Base-by-base conservation (phyloP, 1,140 invertebrate genomes). In the Lepidostoma basale region DNA sequence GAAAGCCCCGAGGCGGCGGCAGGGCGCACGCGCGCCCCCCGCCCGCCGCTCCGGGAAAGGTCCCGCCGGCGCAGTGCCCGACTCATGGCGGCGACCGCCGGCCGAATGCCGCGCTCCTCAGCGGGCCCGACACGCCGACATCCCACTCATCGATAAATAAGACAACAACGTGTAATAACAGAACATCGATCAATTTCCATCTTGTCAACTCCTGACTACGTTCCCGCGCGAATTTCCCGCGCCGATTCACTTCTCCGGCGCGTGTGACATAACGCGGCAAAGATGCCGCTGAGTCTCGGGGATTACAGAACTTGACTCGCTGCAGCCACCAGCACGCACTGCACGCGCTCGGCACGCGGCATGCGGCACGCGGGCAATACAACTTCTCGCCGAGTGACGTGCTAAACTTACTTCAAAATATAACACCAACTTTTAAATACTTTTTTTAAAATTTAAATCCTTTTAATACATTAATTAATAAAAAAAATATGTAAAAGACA, bases 51-150 rank as follows among this genome's bases (percentile, higher is more conserved):
- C 16, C 42, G 33, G 44, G 28, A 26, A n/a, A 20, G 42, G 66
- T 28, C 16, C 39, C 40, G 26, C 36, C 66, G 28, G 42, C 47
- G 42, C 66, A 68, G 66, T 68, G 42, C 36, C 44, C 66, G 66
- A 68, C 33, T 36, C 59, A 49, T 52, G 66, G 66, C 66, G 66
- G 66, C 66, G 44, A 56, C 36, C 64, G 64, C 18, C 64, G 64
- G 64, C 49, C 64, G 40, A 39, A 25, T 20, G 33, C 30, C 30
- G 49, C 64, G 64, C 65, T 56, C 22, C 40, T 49, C 52, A 18
- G 63, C 63, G 45, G 22, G 44, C 26, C 30, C 62, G 44, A 49
- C 20, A 42, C 23, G 14, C 49, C n/a, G n/a, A n/a, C n/a, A n/a
- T 28, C 49, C 25, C 23, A 28, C n/a, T 25, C 22, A 12, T 20